These are phyloP conservation scores for Oncorhynchus gorbuscha DNA, from an alignment of 2,113 vertebrate species.

Conservation along the genomic window DNA sequence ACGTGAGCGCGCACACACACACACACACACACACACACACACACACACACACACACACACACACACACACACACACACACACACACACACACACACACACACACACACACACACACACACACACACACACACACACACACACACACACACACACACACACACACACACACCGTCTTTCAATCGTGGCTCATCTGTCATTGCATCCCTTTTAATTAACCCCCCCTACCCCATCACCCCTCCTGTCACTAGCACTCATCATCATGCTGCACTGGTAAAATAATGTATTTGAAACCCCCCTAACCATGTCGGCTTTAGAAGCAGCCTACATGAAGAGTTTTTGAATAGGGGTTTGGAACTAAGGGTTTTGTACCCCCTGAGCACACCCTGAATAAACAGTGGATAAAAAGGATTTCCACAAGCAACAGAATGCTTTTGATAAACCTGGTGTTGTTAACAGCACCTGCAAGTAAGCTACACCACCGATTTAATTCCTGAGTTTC, in stretches of 20 bases:
- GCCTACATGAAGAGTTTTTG: background rate
- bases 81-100: slow-evolving; percentile 24
- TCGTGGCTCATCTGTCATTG: slow-evolving; percentile 38
- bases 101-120: slow-evolving; percentile 21
- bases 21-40: slow-evolving; percentile 17
- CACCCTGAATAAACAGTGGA: background rate
- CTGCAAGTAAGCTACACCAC: background rate
- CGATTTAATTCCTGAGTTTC: background rate
- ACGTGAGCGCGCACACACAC: slow-evolving; percentile 1
- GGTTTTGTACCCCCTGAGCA: background rate
- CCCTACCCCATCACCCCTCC: background rate
- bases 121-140: too few relatives aligned
- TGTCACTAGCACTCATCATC: background rate
- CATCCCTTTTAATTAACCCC: background rate
- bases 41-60: slow-evolving; percentile 24
- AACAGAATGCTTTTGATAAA: slow-evolving; percentile 3
- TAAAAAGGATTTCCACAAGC: background rate
- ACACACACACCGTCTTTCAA: slow-evolving; percentile 19
- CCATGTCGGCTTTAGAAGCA: background rate
- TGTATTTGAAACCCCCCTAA: background rate
- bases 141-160: too few relatives aligned
- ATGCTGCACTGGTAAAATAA: background rate
- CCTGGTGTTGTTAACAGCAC: background rate
- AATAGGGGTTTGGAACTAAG: background rate
- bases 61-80: slow-evolving; percentile 19